phyloP scores from a whole-genome alignment of 2,113 vertebrate genomes.

The Empidonax traillii region DNA sequence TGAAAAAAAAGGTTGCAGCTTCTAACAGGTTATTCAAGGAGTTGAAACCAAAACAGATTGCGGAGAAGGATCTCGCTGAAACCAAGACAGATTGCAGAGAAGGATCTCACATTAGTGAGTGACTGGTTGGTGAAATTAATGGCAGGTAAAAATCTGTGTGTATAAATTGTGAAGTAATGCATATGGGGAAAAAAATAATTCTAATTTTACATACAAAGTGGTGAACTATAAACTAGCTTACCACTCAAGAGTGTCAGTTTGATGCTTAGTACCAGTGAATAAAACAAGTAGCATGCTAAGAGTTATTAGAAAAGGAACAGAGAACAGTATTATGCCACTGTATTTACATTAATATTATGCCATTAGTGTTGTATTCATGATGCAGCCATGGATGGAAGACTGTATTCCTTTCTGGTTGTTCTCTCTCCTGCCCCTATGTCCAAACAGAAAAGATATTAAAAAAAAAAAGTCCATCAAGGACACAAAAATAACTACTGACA shows the following conservation, averaged over 20 bases:
- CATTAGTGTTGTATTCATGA: background rate
- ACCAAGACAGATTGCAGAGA: background rate
- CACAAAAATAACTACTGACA: background rate
- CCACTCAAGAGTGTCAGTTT: background rate
- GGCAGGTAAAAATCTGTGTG: background rate
- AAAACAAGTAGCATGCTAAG: background rate
- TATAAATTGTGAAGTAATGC: background rate
- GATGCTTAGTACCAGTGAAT: background rate
- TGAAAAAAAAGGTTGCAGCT: background rate
- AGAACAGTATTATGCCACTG: background rate
- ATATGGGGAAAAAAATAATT: background rate
- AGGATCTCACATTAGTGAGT: background rate
- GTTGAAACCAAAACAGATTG: background rate
- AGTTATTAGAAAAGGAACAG: background rate
- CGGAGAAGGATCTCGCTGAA: background rate
- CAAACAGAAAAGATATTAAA: background rate
- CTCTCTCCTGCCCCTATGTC: background rate
- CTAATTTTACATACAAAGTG: background rate
- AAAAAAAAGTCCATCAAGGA: background rate
- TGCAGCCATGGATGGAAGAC: background rate
- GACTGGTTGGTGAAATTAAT: background rate
- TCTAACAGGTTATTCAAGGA: conserved; percentile 4
- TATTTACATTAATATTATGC: background rate
- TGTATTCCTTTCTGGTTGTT: background rate
- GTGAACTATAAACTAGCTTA: background rate